A percentile compares a stretch with the other conserved stretches of the same genome.
Evolutionary conservation across 2,113 vertebrate species (phyloP).

Genomic region (Nanorana parkeri): DNA sequence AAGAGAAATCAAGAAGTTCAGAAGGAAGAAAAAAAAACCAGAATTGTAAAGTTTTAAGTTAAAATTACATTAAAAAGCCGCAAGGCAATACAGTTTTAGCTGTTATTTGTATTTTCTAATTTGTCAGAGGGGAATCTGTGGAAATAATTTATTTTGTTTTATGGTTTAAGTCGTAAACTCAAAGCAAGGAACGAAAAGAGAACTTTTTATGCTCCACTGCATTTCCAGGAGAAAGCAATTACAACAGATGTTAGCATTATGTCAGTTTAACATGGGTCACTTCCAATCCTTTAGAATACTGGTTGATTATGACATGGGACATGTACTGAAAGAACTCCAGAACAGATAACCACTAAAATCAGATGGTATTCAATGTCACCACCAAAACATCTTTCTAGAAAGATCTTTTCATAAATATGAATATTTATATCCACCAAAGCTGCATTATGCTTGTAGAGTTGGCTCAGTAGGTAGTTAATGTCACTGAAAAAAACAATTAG

Average conservation of each 20-base stretch:
- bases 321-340: too few species aligned
- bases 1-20: conserved; percentile 66
- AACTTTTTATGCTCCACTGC: not conserved
- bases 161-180: conserved; percentile 3
- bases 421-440: too few species aligned
- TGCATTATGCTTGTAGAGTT: too few species aligned
- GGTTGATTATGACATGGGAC: too few species aligned
- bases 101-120: conserved; percentile 44
- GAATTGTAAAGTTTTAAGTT: conserved; percentile 18
- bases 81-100: conserved; percentile 28
- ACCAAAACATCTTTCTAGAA: too few species aligned
- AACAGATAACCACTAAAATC: too few species aligned
- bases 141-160: conserved; percentile 38
- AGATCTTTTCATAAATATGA: too few species aligned
- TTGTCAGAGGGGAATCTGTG: conserved; percentile 1
- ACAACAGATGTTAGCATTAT: not conserved
- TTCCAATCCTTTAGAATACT: not conserved
- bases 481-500: too few species aligned
- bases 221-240: conserved; percentile 9
- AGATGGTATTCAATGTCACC: too few species aligned
- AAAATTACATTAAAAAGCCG: conserved; percentile 19
- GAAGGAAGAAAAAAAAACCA: conserved; percentile 45
- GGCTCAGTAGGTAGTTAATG: too few species aligned
- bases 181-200: not conserved
- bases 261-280: not conserved